These are phyloP conservation scores for Strigamia transsilvanica DNA, from an alignment of 2,888 invertebrate species.

Conservation along the genomic window DNA sequence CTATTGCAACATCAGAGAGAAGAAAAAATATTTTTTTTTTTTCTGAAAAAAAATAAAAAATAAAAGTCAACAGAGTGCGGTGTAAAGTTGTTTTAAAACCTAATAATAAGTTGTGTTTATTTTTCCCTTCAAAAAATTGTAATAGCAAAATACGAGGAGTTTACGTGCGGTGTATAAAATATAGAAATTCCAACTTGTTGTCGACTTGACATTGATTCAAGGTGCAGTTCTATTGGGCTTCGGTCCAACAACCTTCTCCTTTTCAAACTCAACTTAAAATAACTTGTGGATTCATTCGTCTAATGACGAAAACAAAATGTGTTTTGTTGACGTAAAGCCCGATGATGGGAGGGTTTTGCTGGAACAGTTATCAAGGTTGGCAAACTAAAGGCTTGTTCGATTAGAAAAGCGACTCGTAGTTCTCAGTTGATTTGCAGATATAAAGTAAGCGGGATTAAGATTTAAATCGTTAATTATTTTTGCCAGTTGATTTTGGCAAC, in stretches of 20 bases:
- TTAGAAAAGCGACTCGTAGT: too few relatives aligned
- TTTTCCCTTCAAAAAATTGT: too few relatives aligned
- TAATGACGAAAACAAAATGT: constrained; percentile 39
- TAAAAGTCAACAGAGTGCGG: too few relatives aligned
- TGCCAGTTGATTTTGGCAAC: background rate
- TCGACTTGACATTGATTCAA: constrained; percentile 23
- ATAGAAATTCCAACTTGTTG: background rate
- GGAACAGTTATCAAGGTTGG: background rate
- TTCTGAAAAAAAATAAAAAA: too few relatives aligned
- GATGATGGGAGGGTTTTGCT: background rate
- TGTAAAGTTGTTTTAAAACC: too few relatives aligned
- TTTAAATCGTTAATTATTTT: background rate
- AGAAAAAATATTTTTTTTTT: background rate
- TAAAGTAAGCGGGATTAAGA: too few relatives aligned
- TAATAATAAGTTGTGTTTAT: too few relatives aligned
- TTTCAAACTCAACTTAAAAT: constrained; percentile 31
- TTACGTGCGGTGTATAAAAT: too few relatives aligned
- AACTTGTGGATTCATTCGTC: constrained; percentile 17
- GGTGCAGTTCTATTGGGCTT: background rate
- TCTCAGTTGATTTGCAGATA: too few relatives aligned
- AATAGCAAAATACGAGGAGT: background rate
- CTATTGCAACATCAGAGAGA: background rate
- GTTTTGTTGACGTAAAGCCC: constrained; percentile 3
- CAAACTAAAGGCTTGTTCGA: background rate
- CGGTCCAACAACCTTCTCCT: constrained; percentile 18